A percentile compares a stretch with the other conserved stretches of the same genome.
Conservation (phyloP, 2,888 invertebrate genomes). For the Thymelicus sylvestris region DNA sequence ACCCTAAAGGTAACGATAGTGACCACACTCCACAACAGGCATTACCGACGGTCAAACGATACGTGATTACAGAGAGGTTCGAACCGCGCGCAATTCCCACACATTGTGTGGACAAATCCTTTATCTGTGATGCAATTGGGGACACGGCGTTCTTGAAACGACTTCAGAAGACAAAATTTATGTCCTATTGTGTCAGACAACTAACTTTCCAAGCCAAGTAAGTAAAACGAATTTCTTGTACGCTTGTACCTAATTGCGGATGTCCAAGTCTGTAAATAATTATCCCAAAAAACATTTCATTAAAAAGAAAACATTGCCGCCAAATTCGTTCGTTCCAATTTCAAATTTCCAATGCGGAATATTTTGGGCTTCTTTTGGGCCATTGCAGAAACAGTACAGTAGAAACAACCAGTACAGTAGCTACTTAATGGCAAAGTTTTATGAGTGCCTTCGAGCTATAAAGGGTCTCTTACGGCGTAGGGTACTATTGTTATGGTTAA, state of each 20-base stretch:
- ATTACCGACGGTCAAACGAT: conserved; percentile 3
- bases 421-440: not conserved
- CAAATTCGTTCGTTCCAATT: conserved; percentile 1
- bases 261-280: conserved; percentile 1
- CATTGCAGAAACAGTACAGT: too few relatives aligned
- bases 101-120: conserved; percentile 15
- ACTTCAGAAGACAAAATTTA: conserved; percentile 11
- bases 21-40: not conserved
- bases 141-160: conserved; percentile 14
- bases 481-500: not conserved
- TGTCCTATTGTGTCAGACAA: conserved; percentile 1
- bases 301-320: not conserved
- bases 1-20: not conserved
- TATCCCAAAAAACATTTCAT: not conserved
- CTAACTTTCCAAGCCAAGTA: conserved; percentile 6
- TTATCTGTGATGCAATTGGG: conserved; percentile 17
- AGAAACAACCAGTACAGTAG: not conserved
- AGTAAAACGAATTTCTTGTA: conserved; percentile 5
- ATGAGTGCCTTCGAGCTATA: not conserved
- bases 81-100: conserved; percentile 5
- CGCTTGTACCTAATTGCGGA: conserved; percentile 1
- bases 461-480: not conserved
- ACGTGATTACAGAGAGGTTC: conserved; percentile 1
- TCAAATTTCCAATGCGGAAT: not conserved
- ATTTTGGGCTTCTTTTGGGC: too few relatives aligned